phyloP scores from a whole-genome alignment of 2,888 invertebrate species.

The Sepiola atlantica region DNA sequence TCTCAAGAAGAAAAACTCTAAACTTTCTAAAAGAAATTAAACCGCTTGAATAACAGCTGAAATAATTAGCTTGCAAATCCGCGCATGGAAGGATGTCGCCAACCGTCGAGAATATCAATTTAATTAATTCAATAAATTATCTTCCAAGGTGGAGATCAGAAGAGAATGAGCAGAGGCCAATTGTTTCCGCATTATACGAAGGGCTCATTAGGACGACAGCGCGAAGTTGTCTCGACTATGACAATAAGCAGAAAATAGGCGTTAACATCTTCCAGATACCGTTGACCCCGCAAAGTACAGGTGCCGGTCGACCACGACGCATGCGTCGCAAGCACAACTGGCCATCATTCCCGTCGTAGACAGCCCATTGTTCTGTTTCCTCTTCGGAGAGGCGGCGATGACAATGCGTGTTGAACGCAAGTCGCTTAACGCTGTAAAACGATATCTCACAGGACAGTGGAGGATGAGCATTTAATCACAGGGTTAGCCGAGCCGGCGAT shows the following conservation, averaged over 20 bases:
- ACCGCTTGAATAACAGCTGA: not conserved
- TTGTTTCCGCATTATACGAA: constrained; percentile 32
- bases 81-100: not conserved
- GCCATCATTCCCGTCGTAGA: not conserved
- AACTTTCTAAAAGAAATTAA: too few species aligned
- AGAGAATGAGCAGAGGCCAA: not conserved
- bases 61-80: not conserved
- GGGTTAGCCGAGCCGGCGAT: not conserved
- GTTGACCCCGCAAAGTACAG: not conserved
- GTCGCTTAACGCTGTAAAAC: not conserved
- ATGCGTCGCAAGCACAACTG: constrained; percentile 6
- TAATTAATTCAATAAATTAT: constrained; percentile 32
- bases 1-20: too few species aligned
- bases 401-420: not conserved
- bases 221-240: constrained; percentile 5
- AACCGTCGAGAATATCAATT: constrained; percentile 5
- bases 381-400: not conserved
- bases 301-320: not conserved
- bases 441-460: not conserved
- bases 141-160: constrained; percentile 15
- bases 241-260: not conserved
- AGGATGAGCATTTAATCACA: constrained; percentile 32
- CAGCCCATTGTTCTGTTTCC: not conserved
- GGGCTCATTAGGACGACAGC: not conserved
- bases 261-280: constrained; percentile 15